Conservation (phyloP, 2,888 invertebrate species). For the Flexamia atlantica region DNA sequence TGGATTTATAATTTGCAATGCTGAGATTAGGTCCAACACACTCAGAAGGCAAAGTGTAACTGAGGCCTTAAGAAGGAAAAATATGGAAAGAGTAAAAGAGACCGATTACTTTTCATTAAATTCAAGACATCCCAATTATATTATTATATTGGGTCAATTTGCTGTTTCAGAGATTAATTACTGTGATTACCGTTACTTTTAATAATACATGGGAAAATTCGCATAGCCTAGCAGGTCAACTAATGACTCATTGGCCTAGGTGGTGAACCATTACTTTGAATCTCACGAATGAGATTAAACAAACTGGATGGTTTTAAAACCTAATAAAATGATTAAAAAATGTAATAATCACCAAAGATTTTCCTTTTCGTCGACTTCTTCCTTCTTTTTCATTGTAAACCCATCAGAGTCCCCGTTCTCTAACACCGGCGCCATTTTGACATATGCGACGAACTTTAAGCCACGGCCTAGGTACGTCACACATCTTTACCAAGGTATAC, state of each 20-base stretch:
- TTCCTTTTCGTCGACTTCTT: constrained; percentile 61
- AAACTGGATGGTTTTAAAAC: not conserved
- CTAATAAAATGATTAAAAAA: not conserved
- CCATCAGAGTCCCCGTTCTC: constrained; percentile 57
- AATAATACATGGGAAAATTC: constrained; percentile 21
- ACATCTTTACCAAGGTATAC: not conserved
- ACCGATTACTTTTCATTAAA: too few relatives aligned
- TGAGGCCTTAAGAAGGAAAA: too few relatives aligned
- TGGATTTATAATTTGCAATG: too few relatives aligned
- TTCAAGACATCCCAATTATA: too few relatives aligned
- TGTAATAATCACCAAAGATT: constrained; percentile 63
- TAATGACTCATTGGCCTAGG: constrained; percentile 58
- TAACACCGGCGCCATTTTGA: constrained; percentile 63
- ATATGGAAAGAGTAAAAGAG: too few relatives aligned
- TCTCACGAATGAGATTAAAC: constrained; percentile 12
- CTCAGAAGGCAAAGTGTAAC: too few relatives aligned
- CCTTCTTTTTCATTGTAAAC: constrained; percentile 64
- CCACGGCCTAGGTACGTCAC: constrained; percentile 30
- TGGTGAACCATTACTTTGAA: not conserved
- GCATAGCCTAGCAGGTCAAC: constrained; percentile 53
- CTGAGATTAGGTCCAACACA: too few relatives aligned
- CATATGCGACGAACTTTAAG: constrained; percentile 49
- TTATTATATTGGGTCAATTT: too few relatives aligned
- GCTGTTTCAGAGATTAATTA: too few relatives aligned
- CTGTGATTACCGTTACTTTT: too few relatives aligned